Base-by-base conservation (phyloP, 1,140 invertebrate species). In the Zaprionus lachaisei region DNA sequence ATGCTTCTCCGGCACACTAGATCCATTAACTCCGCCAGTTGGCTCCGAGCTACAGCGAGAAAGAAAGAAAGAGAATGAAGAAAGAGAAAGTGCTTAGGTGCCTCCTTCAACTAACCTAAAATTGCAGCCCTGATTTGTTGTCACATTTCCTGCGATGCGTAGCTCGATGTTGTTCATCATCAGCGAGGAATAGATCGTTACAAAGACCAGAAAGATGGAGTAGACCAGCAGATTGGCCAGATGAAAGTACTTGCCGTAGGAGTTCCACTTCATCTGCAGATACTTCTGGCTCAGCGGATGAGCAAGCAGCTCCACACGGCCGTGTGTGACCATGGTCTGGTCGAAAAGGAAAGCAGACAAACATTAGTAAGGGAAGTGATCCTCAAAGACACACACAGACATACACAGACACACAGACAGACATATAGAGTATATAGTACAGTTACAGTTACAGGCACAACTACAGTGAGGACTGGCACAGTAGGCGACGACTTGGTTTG, bases 201-300 rank as follows among this genome's bases (percentile, higher is more conserved):
- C 95, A 72, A 96, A 96, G n/a, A 94, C 93, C 49, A 97, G 92
- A 89, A 96, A 97, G 60, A 97, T 94, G 57, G 95, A 95, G 91
- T 97, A 97, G 60, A 97, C 94, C 4, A 97, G 89, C 6, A 97
- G 93, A 92, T 97, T 96, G 2, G 95, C 94, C 20, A 97, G 80
- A 83, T 97, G 96, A 89, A 97, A 96, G 86, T 97, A 97, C 94
- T 97, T 97, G 64, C 97, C 97, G 90, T 97, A 97, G 0, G 96
- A 96, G 90, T 97, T 96, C 97, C 97, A 97, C 93, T 97, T 97
- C 96, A 97, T 97, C 93, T 97, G 96, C 31, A 97, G 92, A 92
- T 97, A 97, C 93, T 97, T 97, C 87, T 97, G 96, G 77, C 96
- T 97, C 4, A 97, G 91, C 2, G 96, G 96, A 94, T 97, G 97